Base-by-base conservation (phyloP, 2,797 vertebrate genomes). In the Bovichtus diacanthus region DNA sequence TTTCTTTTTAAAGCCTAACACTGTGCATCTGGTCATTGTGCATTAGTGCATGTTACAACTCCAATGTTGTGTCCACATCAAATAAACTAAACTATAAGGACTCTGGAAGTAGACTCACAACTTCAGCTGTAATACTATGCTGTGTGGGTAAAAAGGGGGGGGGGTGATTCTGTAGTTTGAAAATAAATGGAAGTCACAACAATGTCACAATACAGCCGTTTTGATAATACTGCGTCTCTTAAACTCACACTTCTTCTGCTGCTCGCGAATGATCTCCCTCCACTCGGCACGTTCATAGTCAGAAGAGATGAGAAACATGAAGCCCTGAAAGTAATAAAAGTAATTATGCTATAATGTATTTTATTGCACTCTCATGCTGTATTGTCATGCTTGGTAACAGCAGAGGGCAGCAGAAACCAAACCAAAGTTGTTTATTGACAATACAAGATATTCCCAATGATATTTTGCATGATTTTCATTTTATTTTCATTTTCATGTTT, bases 261-360 rank as follows among this genome's bases (percentile, higher is more conserved):
- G 97, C 77, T 98, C 97, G 1, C 96, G 95, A 39, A 99, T 95
- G n/a, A 95, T 94, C 81, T 99, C 97, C 80, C 96, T 95, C 97
- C 97, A 99, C 80, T 99, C 97, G 0, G 97, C 97, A 1, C 97
- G 96, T 76, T 98, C 97, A 0, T 99, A 99, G 90, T 98, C 97
- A 0, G 97, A 99, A 0, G 97, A 98, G 78, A 98, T 97, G 66
- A 98, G 95, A 82, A 98, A 97, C 0, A 95, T 97, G 87, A 97
- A 98, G 71, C 97, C 95, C 97, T 98, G 43, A 59, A 72, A 88
- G 44, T 74, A 8, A 83, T 0, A 0, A 56, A 53, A 11, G 51
- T 9, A 6, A 9, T 34, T 11, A 4, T 13, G 44, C 31, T 41
- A 1, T 0, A 6, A 21, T 39, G n/a, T 0, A 6, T 12, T 13